Conservation (phyloP, 2,113 vertebrate genomes). For the Alethe diademata region DNA sequence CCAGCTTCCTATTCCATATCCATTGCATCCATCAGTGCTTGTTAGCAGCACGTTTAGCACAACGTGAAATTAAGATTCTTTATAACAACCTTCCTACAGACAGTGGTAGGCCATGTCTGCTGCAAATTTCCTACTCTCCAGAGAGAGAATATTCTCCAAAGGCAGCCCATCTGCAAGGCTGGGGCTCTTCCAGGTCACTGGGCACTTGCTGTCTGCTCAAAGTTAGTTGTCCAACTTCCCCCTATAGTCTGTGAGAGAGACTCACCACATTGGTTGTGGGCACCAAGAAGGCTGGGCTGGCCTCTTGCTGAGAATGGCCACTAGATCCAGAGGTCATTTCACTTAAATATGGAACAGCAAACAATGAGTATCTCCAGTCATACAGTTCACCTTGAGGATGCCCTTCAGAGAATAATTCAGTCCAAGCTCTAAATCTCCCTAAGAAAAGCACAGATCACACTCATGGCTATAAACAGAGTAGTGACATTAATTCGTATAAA, state of each 20-base stretch:
- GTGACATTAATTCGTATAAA: not conserved
- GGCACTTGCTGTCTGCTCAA: not conserved
- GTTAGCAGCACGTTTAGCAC: not conserved
- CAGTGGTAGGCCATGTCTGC: not conserved
- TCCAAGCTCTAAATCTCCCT: not conserved
- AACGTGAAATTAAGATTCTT: not conserved
- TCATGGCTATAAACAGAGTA: not conserved
- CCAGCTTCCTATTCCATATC: not conserved
- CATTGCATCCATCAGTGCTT: rapidly evolving
- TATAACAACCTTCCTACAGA: rapidly evolving
- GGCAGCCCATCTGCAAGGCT: not conserved
- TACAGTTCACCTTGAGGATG: not conserved
- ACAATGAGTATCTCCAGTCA: not conserved
- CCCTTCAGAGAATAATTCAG: not conserved
- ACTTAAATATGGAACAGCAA: not conserved
- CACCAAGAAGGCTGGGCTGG: not conserved
- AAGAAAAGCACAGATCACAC: not conserved
- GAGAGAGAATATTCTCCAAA: not conserved
- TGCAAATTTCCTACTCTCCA: not conserved
- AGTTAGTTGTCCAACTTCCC: not conserved
- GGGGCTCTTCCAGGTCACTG: not conserved
- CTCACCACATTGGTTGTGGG: not conserved
- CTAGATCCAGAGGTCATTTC: not conserved
- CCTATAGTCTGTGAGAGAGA: not conserved
- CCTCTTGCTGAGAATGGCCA: not conserved